Evolutionary conservation across 2,797 vertebrate genomes (phyloP).

Genomic region (Toxotes lorentzi): DNA sequence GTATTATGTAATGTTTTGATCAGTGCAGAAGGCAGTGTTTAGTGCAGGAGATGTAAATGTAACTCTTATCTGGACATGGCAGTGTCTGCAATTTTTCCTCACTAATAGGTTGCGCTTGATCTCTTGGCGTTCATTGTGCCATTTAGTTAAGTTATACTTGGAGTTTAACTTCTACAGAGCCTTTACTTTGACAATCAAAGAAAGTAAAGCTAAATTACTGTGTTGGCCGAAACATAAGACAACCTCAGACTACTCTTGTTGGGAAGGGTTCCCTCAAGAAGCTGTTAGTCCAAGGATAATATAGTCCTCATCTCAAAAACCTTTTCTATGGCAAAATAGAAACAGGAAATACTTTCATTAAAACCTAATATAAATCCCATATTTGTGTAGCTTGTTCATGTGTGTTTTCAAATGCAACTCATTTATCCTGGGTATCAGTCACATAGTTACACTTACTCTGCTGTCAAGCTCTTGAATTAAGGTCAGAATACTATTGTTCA

Average conservation of each 20-base stretch:
- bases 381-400: background rate
- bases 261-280: background rate
- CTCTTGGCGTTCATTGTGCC: constrained; percentile 37
- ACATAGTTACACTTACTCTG: background rate
- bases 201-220: constrained; percentile 9
- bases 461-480: background rate
- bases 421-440: constrained; percentile 5
- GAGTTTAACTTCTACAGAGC: constrained; percentile 9
- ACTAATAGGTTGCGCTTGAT: constrained; percentile 41
- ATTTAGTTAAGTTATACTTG: constrained; percentile 28
- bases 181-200: constrained; percentile 11
- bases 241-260: constrained; percentile 9
- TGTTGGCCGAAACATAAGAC: constrained; percentile 9
- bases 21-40: constrained; percentile 65
- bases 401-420: background rate
- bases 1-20: constrained; percentile 81
- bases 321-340: constrained; percentile 1
- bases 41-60: constrained; percentile 67
- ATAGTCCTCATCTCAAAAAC: background rate
- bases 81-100: constrained; percentile 49
- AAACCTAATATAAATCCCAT: background rate
- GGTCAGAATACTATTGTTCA: constrained; percentile 5
- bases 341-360: constrained; percentile 16
- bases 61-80: constrained; percentile 63
- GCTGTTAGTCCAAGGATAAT: background rate